Evolutionary conservation across 2,113 vertebrate genomes (phyloP).

Genomic region (Xyrauchen texanus): DNA sequence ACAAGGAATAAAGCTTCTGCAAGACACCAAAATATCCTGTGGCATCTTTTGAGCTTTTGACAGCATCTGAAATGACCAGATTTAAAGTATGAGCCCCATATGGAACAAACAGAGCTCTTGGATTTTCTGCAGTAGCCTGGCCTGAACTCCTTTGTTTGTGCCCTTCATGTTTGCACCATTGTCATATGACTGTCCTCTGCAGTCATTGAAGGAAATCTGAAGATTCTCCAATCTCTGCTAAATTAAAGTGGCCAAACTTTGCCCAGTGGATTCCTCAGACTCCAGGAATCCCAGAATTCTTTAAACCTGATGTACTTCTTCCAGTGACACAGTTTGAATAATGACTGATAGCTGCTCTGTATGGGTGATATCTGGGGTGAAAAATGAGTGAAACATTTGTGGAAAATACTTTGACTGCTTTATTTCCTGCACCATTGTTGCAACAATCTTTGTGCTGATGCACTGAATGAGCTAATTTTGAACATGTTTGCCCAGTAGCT

Average conservation of each 20-base stretch:
- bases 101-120: too few relatives aligned
- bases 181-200: slow-evolving; percentile 40
- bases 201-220: slow-evolving; percentile 34
- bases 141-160: slow-evolving; percentile 23
- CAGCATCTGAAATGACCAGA: too few relatives aligned
- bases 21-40: too few relatives aligned
- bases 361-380: slow-evolving; percentile 46
- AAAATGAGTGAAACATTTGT: slow-evolving; percentile 42
- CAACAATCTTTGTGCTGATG: background rate
- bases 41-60: too few relatives aligned
- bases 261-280: slow-evolving; percentile 23
- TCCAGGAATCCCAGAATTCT: slow-evolving; percentile 42
- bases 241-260: slow-evolving; percentile 22
- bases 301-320: slow-evolving; percentile 23
- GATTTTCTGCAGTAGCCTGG: background rate
- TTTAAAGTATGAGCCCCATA: too few relatives aligned
- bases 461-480: slow-evolving; percentile 6
- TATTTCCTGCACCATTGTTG: slow-evolving; percentile 27
- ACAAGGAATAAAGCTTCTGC: too few relatives aligned
- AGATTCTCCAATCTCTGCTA: background rate
- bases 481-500: background rate
- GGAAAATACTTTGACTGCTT: slow-evolving; percentile 45
- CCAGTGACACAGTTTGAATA: slow-evolving; percentile 38
- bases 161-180: slow-evolving; percentile 39
- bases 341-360: slow-evolving; percentile 46